Percentiles rank a stretch among this genome's conserved stretches.
Conservation (phyloP, 2,113 vertebrate species). For the Odocoileus virginianus region DNA sequence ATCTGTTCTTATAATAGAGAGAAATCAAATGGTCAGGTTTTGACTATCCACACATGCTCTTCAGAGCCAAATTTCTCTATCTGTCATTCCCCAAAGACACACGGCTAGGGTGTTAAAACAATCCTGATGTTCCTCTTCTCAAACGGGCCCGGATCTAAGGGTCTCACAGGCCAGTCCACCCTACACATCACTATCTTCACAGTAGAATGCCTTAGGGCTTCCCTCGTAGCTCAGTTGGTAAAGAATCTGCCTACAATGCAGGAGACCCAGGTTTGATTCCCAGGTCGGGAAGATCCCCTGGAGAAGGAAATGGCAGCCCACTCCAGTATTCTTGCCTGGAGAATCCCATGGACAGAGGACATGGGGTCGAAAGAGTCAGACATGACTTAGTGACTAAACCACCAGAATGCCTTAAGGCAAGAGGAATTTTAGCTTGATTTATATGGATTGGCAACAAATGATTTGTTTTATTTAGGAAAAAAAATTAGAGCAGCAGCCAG, state of each 20-base stretch:
- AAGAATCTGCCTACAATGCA: no score
- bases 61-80: conserved; percentile 29
- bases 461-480: background rate
- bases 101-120: background rate
- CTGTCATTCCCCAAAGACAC: background rate
- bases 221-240: no score
- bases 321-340: no score
- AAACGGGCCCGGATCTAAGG: background rate
- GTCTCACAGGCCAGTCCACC: conserved; percentile 35
- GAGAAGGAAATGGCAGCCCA: no score
- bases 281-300: no score
- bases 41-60: conserved; percentile 61
- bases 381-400: no score
- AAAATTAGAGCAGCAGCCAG: background rate
- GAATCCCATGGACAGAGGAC: no score
- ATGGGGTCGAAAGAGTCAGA: no score
- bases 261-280: no score
- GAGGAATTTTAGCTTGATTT: background rate
- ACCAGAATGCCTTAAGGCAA: no score
- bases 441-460: background rate
- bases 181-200: fast-evolving
- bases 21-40: conserved; percentile 50
- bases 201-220: background rate
- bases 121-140: background rate
- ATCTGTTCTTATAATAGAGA: conserved; percentile 74